Evolutionary conservation across 2,888 invertebrate species (phyloP), one percentile per base, ranked within the genome.

Genomic region (Drosophila bunnanda): DNA sequence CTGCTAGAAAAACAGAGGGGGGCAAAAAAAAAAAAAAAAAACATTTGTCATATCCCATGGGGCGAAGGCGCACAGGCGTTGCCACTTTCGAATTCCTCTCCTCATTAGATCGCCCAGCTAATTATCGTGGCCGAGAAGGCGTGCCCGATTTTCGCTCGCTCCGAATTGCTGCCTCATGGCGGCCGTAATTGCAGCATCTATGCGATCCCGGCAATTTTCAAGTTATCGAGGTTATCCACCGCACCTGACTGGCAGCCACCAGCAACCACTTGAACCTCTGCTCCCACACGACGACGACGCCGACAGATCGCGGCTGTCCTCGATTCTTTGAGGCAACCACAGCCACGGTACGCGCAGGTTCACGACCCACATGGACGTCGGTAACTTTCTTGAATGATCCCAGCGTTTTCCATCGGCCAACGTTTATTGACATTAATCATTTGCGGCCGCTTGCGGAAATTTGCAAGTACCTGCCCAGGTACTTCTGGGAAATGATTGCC

Each of bases 351-450:
- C 67, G 74, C 65, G 58, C 79, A 54, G 77, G 85, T 85, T 88
- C 88, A 77, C 72, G 85, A 88, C 85, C 88, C 76, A 85, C 80
- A 85, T 79, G 67, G 53, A 58, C 53, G 61, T 17, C 17, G 53
- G 55, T 56, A 64, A 62, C 72, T 73, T 64, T 60, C 60, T 66
- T 71, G 46, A 73, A 62, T 74, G 68, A 58, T 65, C 72, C 71
- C 68, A 61, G 65, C 61, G 56, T 76, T 75, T 77, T 76, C 43
- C 58, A 56, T 48, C 32, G 48, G 41, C 56, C 75, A 71, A 62
- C 77, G 73, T 82, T 78, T 86, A 86, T 86, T 86, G 88, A 85
- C 85, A 88, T 86, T 86, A 86, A 86, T 88, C 85, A 86, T 88
- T 86, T 60, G 79, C 88, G 81, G 77, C 52, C 62, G 77, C 88